These are phyloP conservation scores for Ciconia stormi DNA, from an alignment of 2,113 vertebrate genomes.

Conservation along the genomic window DNA sequence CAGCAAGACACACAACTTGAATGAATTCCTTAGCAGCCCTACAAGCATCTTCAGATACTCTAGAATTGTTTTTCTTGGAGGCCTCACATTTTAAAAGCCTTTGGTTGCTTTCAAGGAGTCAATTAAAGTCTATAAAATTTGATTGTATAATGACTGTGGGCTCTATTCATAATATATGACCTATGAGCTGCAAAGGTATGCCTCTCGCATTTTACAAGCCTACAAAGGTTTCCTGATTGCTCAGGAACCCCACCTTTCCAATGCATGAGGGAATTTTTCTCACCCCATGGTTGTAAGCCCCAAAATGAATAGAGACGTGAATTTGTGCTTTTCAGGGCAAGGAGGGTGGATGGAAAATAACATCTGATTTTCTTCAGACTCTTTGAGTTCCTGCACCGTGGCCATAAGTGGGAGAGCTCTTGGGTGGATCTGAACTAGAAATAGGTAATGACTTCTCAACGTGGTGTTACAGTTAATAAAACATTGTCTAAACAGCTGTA, in stretches of 20 bases:
- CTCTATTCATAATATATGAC: conserved; percentile 32
- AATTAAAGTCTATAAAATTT: conserved; percentile 65
- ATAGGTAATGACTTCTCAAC: neutral
- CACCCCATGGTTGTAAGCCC: neutral
- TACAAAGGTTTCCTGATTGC: neutral
- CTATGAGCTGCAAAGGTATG: neutral
- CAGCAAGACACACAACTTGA: conserved; percentile 41
- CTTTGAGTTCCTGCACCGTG: neutral
- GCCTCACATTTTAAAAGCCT: conserved; percentile 57
- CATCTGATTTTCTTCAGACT: neutral
- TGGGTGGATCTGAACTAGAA: neutral
- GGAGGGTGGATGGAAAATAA: neutral
- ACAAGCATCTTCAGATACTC: conserved; percentile 57
- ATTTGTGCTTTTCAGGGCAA: neutral
- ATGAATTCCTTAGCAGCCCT: conserved; percentile 29
- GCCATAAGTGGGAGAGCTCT: neutral
- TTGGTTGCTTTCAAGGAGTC: conserved; percentile 61
- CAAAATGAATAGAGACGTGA: neutral
- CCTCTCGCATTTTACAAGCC: conserved; percentile 28
- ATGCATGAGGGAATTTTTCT: neutral
- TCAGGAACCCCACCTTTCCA: neutral
- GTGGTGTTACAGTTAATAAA: neutral
- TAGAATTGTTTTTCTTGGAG: conserved; percentile 71
- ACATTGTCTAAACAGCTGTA: neutral
- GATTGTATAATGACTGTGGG: conserved; percentile 60